These are phyloP conservation scores for Agrypnus murinus DNA, from an alignment of 2,888 invertebrate genomes.

Conservation along the genomic window DNA sequence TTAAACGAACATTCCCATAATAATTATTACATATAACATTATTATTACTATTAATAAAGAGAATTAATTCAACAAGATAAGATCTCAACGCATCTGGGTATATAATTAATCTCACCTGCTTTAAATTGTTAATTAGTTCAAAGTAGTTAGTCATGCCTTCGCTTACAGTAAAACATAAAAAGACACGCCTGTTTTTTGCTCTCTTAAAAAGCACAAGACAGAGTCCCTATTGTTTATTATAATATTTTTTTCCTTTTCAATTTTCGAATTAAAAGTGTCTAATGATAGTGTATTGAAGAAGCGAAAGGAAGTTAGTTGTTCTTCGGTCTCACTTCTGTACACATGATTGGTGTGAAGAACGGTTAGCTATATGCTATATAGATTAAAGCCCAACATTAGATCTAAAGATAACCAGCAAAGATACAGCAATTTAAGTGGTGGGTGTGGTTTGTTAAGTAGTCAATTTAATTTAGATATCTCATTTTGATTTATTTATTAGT, in stretches of 20 bases:
- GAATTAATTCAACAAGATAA: conserved; percentile 32
- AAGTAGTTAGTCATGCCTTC: conserved; percentile 51
- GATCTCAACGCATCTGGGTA: conserved; percentile 53
- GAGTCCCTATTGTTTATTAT: not conserved
- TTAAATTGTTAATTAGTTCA: conserved; percentile 59
- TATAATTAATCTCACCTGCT: conserved; percentile 57
- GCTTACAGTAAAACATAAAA: conserved; percentile 15
- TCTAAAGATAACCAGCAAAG: conserved; percentile 26
- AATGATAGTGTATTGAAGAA: not conserved
- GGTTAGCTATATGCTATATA: conserved; percentile 16
- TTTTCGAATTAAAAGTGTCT: conserved; percentile 19
- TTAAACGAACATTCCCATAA: conserved; percentile 36
- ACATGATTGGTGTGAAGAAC: conserved; percentile 18
- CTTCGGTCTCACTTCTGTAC: conserved; percentile 21
- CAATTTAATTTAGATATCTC: conserved; percentile 48
- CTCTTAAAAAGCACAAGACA: conserved; percentile 1
- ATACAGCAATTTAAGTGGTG: conserved; percentile 44
- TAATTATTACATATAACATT: conserved; percentile 37
- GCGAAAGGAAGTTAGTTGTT: conserved; percentile 22
- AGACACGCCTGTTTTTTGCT: conserved; percentile 32
- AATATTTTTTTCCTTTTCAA: too few relatives aligned
- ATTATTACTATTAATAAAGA: conserved; percentile 46
- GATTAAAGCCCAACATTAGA: conserved; percentile 3
- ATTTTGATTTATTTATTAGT: conserved; percentile 45
- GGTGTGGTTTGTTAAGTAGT: conserved; percentile 45